Conservation (phyloP, 1,140 invertebrate genomes). For the Drosophila setifemur region DNA sequence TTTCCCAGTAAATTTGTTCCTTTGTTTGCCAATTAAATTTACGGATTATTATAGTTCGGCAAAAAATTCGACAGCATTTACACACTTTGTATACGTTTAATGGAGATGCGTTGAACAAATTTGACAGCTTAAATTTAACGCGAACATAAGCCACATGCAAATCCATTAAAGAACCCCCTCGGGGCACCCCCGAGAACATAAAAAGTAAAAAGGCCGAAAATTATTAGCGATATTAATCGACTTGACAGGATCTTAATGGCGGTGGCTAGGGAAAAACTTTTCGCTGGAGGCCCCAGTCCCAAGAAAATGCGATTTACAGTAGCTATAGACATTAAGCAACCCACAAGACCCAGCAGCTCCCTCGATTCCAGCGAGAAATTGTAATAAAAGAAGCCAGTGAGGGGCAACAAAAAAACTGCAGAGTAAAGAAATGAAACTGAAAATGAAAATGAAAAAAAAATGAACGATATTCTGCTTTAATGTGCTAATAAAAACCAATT, state of each 20-base stretch:
- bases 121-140: background rate
- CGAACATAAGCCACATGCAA: background rate
- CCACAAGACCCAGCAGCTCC: background rate
- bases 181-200: conserved; percentile 7
- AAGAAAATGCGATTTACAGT: conserved; percentile 14
- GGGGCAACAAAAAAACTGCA: background rate
- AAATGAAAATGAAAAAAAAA: conserved; percentile 9
- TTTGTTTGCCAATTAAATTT: too few relatives aligned
- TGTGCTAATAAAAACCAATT: conserved; percentile 45
- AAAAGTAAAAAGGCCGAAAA: conserved; percentile 21
- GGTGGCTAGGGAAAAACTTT: conserved; percentile 7
- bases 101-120: background rate
- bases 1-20: too few relatives aligned
- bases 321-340: conserved; percentile 19
- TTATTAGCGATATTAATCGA: conserved; percentile 42
- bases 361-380: conserved; percentile 24
- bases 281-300: conserved; percentile 4
- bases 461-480: conserved; percentile 43
- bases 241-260: conserved; percentile 6
- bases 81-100: background rate
- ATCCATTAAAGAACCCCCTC: conserved; percentile 7
- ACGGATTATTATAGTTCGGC: too few relatives aligned
- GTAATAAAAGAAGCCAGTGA: conserved; percentile 32
- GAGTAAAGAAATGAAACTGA: background rate
- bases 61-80: too few relatives aligned